Conservation (phyloP, 2,797 vertebrate genomes). For the Hafferia zeledoni region DNA sequence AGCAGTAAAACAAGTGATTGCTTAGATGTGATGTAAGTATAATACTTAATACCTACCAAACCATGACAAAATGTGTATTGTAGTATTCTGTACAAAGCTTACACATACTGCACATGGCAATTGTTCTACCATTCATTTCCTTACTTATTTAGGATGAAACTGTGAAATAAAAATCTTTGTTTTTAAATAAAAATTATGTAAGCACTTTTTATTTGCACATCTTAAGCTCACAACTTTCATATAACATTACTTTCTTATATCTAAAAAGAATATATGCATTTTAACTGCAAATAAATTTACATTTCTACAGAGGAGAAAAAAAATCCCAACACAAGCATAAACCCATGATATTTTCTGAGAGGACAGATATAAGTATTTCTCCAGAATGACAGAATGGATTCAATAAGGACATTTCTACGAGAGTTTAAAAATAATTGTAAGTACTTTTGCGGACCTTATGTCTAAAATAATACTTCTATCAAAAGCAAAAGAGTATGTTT, state of each 20-base stretch:
- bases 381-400: neutral
- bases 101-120: neutral
- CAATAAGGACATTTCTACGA: neutral
- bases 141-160: neutral
- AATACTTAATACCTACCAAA: neutral
- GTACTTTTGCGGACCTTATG: neutral
- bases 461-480: neutral
- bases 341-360: neutral
- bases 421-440: neutral
- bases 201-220: neutral
- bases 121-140: neutral
- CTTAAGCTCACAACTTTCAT: neutral
- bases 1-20: neutral
- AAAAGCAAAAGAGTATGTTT: neutral
- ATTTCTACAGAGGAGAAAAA: neutral
- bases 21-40: neutral
- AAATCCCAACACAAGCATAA: neutral
- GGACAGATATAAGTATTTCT: neutral
- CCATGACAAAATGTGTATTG: neutral
- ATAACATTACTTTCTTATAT: neutral
- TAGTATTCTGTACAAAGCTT: neutral
- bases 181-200: neutral
- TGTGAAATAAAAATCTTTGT: neutral
- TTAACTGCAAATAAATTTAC: neutral
- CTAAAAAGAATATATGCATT: neutral